Evolutionary conservation across 1,140 invertebrate species (phyloP).

Genomic region (Leptopilina boulardi): DNA sequence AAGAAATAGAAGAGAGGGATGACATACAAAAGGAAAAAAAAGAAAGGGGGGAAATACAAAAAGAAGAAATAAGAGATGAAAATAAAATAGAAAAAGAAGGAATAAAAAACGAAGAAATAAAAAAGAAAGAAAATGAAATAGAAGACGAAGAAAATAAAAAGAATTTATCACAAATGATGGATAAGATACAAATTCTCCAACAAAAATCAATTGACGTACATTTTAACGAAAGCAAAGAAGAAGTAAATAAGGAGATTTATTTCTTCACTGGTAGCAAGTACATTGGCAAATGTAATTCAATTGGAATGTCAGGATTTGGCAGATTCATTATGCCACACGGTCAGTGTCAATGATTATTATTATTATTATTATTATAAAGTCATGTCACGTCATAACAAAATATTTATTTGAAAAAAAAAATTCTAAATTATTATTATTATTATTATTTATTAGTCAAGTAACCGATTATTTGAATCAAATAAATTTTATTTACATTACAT

Average conservation of each 20-base stretch:
- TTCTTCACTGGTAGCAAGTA: slow-evolving; percentile 77
- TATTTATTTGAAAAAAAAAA: too few relatives aligned
- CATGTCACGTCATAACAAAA: background rate
- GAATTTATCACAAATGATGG: too few relatives aligned
- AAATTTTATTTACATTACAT: too few relatives aligned
- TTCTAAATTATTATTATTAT: too few relatives aligned
- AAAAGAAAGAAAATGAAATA: too few relatives aligned
- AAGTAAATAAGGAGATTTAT: slow-evolving; percentile 38
- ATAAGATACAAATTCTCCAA: slow-evolving; percentile 20
- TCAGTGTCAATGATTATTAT: slow-evolving; percentile 56
- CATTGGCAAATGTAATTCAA: slow-evolving; percentile 74
- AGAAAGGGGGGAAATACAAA: too few relatives aligned
- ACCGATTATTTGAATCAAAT: too few relatives aligned
- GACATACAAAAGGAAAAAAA: background rate
- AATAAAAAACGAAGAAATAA: too few relatives aligned
- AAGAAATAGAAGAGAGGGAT: background rate
- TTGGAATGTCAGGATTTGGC: slow-evolving; percentile 77
- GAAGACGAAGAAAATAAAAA: background rate
- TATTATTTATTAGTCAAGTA: too few relatives aligned
- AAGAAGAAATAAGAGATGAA: background rate
- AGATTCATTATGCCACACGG: slow-evolving; percentile 74
- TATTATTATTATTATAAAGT: too few relatives aligned
- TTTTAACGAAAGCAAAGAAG: slow-evolving; percentile 37
- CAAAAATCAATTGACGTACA: background rate
- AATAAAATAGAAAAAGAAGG: background rate